Evolutionary conservation across 2,113 vertebrate genomes (phyloP).

Genomic region (Passer montanus): DNA sequence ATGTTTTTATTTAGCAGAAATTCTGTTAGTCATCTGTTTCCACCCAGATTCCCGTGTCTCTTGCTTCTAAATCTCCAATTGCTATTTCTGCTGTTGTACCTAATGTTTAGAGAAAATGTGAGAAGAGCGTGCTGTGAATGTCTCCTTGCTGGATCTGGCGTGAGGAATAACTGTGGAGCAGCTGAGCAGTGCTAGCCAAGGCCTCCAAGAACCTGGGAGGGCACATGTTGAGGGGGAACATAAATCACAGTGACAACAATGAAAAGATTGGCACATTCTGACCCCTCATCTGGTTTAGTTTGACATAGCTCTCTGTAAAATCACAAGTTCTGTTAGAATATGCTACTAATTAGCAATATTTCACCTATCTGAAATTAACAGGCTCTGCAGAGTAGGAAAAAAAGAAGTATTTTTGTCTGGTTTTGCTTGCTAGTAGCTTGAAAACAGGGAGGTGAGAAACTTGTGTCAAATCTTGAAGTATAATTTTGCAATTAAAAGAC

Average conservation of each 20-base stretch:
- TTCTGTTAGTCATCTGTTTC: neutral
- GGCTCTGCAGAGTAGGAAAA: neutral
- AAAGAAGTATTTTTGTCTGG: neutral
- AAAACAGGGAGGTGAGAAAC: slow-evolving; percentile 26
- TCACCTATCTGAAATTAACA: neutral
- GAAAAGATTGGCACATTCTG: neutral
- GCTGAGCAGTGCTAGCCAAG: neutral
- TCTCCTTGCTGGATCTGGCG: neutral
- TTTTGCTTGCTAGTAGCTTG: neutral
- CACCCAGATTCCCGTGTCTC: neutral
- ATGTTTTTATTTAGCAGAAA: neutral
- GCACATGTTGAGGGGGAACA: neutral
- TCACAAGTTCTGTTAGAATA: neutral
- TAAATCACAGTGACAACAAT: neutral
- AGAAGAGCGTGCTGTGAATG: neutral
- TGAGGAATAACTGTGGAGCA: neutral
- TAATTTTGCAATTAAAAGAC: slow-evolving; percentile 44
- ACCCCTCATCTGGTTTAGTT: neutral
- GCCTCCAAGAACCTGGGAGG: neutral
- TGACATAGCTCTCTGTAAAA: neutral
- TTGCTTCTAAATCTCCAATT: neutral
- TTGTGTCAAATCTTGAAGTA: neutral
- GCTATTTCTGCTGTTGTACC: neutral
- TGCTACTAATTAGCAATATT: slow-evolving; percentile 15
- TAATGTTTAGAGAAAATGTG: slow-evolving; percentile 15